These are phyloP conservation scores for Drosophila neotestacea DNA, from an alignment of 2,888 invertebrate species.

Conservation along the genomic window DNA sequence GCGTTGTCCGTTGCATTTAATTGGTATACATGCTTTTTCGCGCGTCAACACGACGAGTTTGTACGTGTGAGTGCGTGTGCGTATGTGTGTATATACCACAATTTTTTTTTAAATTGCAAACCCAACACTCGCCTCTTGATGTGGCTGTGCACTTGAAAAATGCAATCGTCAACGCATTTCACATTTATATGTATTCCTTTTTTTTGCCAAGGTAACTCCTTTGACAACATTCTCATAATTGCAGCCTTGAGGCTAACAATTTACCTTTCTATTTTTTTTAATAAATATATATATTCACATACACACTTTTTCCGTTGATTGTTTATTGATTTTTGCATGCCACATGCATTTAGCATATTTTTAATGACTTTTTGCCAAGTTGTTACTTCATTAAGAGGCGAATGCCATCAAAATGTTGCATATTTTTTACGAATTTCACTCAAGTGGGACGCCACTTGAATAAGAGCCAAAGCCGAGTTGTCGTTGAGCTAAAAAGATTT, in stretches of 20 bases:
- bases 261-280: slow-evolving; percentile 21
- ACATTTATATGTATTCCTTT: slow-evolving; percentile 21
- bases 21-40: slow-evolving; percentile 68
- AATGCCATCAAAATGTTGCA: slow-evolving; percentile 65
- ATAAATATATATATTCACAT: slow-evolving; percentile 3
- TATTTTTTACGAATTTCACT: slow-evolving; percentile 42
- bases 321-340: slow-evolving; percentile 69
- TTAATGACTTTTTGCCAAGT: slow-evolving; percentile 73
- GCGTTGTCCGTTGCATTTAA: slow-evolving; percentile 78
- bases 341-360: slow-evolving; percentile 68
- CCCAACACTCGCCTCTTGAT: slow-evolving; percentile 19
- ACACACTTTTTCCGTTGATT: slow-evolving; percentile 54
- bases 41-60: slow-evolving; percentile 46
- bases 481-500: slow-evolving; percentile 64
- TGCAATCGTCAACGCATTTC: slow-evolving; percentile 72
- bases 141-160: slow-evolving; percentile 70
- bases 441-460: slow-evolving; percentile 60
- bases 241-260: slow-evolving; percentile 66
- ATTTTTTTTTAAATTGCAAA: slow-evolving; percentile 38
- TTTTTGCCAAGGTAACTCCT: slow-evolving; percentile 51
- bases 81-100: slow-evolving; percentile 4
- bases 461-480: slow-evolving; percentile 34
- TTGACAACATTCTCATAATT: slow-evolving; percentile 66
- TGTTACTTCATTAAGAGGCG: slow-evolving; percentile 74
- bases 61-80: neutral